Percentiles rank a stretch among this genome's conserved stretches.
phyloP scores from a whole-genome alignment of 2,888 invertebrate genomes.

The Hyposoter didymator region DNA sequence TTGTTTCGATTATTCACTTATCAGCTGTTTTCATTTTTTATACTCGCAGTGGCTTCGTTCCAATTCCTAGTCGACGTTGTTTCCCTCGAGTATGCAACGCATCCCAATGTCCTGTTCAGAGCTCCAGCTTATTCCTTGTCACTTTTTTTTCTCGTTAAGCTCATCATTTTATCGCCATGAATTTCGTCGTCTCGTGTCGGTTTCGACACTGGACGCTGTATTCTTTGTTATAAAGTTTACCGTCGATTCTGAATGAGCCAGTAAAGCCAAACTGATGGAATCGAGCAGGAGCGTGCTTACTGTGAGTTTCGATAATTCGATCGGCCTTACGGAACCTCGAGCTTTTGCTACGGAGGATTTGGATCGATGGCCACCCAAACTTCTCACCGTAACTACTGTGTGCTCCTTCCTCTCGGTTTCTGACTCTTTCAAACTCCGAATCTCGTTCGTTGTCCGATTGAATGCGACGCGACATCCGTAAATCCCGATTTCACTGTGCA shows the following conservation, averaged over 20 bases:
- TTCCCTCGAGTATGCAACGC: background rate
- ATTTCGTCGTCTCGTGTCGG: background rate
- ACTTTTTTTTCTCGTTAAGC: background rate
- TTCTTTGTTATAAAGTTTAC: background rate
- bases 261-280: slow-evolving; percentile 16
- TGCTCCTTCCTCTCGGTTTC: slow-evolving; percentile 21
- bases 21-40: background rate
- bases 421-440: slow-evolving; percentile 47
- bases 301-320: slow-evolving; percentile 70
- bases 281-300: slow-evolving; percentile 55
- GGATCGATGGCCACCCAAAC: slow-evolving; percentile 62
- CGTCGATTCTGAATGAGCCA: slow-evolving; percentile 5
- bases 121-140: background rate
- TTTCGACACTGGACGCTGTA: too few relatives aligned
- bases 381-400: slow-evolving; percentile 49
- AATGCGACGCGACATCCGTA: slow-evolving; percentile 65
- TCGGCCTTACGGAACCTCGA: slow-evolving; percentile 54
- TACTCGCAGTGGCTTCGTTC: background rate
- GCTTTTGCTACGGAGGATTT: slow-evolving; percentile 41
- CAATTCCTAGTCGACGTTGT: background rate
- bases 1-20: background rate
- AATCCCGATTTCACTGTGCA: slow-evolving; percentile 62
- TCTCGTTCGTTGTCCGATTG: slow-evolving; percentile 68
- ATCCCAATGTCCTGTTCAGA: background rate
- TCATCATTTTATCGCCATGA: background rate